Evolutionary conservation across 2,888 invertebrate species (phyloP), one percentile per base, ranked within the genome.

Genomic region (Steromphala cineraria): DNA sequence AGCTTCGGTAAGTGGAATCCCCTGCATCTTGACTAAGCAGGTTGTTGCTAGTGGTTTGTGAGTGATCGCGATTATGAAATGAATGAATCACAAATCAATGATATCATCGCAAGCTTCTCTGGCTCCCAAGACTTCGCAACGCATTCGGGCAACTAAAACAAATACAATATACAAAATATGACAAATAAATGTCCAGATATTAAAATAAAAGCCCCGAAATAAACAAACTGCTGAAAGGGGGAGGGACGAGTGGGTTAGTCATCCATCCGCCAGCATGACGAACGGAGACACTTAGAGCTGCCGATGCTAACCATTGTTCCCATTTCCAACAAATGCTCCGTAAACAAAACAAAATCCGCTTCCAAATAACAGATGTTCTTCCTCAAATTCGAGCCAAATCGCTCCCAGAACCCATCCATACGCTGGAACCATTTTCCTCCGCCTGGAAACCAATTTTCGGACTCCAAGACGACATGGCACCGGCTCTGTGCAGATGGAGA

Each of bases 401-500:
- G 36, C 17, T 36, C 19, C 17, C 40, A 40, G 40, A 7, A 8
- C 28, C n/a, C 19, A 28, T 36, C 31, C 28, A 19, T 71, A 28
- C 36, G 15, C 19, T 71, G 19, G 36, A 71, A 71, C 71, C 71
- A 71, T 71, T 71, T 71, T 71, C 40, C n/a, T 36, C 71, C 71
- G 71, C 40, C 40, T 71, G 31, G 71, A 36, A 36, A 71, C 71
- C 71, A 71, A 71, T 71, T 71, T 71, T 36, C 36, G 71, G 71
- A 71, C 28, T 62, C 71, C 71, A 71, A 71, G 71, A 40, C 71
- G 31, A 31, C 40, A 40, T 71, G 71, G 71, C 71, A 71, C 71
- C 71, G 71, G n/a, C 17, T 36, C 36, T 28, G 31, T 71, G 71
- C 36, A 71, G 71, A 71, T 71, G 71, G 28, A 15, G 71, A 40